phyloP scores from a whole-genome alignment of 2,797 vertebrate genomes.

The Amazonetta brasiliensis region DNA sequence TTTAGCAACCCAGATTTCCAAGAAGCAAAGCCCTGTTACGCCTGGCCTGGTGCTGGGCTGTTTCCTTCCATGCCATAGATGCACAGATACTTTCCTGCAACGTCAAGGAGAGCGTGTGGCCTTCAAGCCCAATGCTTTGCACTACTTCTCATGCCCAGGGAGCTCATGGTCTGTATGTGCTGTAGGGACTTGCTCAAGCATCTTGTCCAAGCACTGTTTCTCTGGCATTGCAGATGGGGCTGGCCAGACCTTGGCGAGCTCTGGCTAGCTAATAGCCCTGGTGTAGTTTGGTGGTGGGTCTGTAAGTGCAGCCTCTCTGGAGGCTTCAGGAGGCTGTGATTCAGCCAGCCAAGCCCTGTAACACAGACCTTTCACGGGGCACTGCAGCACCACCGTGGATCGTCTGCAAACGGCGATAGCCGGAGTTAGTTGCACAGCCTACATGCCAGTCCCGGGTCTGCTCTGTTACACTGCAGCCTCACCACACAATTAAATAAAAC shows the following conservation, averaged over 20 bases:
- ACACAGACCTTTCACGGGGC: too few relatives aligned
- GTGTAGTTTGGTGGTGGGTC: too few relatives aligned
- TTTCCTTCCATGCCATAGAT: background rate
- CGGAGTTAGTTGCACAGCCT: background rate
- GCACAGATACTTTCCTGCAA: background rate
- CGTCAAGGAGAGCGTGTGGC: background rate
- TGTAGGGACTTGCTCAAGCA: too few relatives aligned
- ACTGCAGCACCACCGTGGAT: rapidly evolving
- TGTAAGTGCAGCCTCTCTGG: too few relatives aligned
- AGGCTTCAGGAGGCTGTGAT: too few relatives aligned
- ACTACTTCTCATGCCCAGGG: background rate
- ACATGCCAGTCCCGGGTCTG: background rate
- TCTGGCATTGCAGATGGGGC: too few relatives aligned
- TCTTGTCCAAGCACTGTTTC: too few relatives aligned
- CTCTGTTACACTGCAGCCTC: background rate
- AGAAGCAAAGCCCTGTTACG: slow-evolving; percentile 4
- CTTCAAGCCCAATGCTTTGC: background rate
- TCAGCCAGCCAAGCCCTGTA: too few relatives aligned
- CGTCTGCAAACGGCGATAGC: background rate
- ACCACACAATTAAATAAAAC: slow-evolving; percentile 31
- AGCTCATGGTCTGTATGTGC: background rate
- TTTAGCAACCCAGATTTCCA: slow-evolving; percentile 62
- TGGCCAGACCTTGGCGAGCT: too few relatives aligned
- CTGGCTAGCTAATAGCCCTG: too few relatives aligned
- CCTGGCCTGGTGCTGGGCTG: background rate